Evolutionary conservation across 1,140 invertebrate genomes (phyloP).

Genomic region (Palaemon carinicauda): DNA sequence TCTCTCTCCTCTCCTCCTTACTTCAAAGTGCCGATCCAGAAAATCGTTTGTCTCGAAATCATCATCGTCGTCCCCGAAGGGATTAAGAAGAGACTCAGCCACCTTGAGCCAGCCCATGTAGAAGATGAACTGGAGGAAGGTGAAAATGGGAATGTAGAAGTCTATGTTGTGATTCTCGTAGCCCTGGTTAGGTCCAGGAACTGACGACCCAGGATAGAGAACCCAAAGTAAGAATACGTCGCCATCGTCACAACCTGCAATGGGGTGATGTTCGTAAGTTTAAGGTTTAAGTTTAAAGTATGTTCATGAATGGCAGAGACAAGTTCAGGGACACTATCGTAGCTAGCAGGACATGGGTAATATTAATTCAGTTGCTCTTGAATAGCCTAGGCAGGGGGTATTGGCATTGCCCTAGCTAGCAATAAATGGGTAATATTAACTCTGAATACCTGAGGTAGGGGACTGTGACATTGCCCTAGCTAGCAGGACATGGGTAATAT

Average conservation of each 20-base stretch:
- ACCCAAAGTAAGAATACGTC: constrained; percentile 69
- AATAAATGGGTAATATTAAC: too few species aligned
- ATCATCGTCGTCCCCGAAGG: constrained; percentile 75
- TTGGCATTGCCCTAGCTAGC: too few species aligned
- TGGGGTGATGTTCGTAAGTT: constrained; percentile 82
- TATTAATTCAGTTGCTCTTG: too few species aligned
- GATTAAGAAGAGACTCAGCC: constrained; percentile 81
- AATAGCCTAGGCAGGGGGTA: neutral
- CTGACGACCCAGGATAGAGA: constrained; percentile 69
- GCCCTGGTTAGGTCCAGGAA: constrained; percentile 67
- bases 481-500: too few species aligned
- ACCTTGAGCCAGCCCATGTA: constrained; percentile 95
- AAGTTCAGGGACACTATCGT: too few species aligned
- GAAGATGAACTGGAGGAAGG: constrained; percentile 78
- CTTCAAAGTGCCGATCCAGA: constrained; percentile 83
- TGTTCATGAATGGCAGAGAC: too few species aligned
- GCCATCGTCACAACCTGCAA: constrained; percentile 72
- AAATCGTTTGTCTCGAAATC: constrained; percentile 86
- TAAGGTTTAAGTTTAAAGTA: too few species aligned
- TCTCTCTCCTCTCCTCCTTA: neutral
- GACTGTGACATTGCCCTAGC: too few species aligned
- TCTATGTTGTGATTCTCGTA: constrained; percentile 71
- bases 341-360: too few species aligned
- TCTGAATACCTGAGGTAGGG: too few species aligned
- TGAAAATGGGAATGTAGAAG: constrained; percentile 88